phyloP scores from a whole-genome alignment of 2,797 vertebrate species.

The Paratrypauchen microcephalus region DNA sequence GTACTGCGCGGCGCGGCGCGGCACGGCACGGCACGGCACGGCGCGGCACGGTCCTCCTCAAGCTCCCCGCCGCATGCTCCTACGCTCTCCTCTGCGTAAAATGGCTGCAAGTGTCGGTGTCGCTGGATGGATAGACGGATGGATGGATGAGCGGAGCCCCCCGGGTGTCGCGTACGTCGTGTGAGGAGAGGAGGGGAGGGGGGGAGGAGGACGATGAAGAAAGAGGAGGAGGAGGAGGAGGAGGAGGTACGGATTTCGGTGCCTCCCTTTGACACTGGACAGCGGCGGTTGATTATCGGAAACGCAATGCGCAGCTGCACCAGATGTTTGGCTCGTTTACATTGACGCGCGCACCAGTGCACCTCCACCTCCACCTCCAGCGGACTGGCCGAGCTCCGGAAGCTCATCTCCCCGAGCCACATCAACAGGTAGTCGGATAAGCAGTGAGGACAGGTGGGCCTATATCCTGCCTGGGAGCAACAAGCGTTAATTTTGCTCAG shows the following conservation, averaged over 20 bases:
- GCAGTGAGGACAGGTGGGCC: not conserved
- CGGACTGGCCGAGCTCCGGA: too few species aligned
- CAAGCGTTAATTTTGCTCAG: too few species aligned
- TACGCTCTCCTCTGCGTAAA: constrained; percentile 69
- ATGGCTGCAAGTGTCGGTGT: constrained; percentile 83
- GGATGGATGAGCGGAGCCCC: constrained; percentile 1
- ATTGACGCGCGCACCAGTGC: too few species aligned
- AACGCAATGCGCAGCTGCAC: constrained; percentile 56
- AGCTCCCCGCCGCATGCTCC: constrained; percentile 61
- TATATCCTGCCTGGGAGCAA: not conserved
- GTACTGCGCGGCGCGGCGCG: too few species aligned
- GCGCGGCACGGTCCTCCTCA: constrained; percentile 9
- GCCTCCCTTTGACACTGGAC: constrained; percentile 67
- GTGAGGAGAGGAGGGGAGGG: not conserved
- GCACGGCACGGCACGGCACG: too few species aligned
- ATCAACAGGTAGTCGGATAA: constrained; percentile 61
- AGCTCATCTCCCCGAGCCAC: not conserved
- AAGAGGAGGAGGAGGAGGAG: not conserved
- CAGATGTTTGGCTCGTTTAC: constrained; percentile 45
- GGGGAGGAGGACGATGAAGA: too few species aligned
- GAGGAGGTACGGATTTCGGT: constrained; percentile 53
- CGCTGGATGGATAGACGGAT: not conserved
- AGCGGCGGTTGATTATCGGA: constrained; percentile 54
- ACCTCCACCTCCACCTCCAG: too few species aligned
- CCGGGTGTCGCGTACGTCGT: not conserved